These are phyloP conservation scores for Holacanthella duospinosa DNA, from an alignment of 2,888 invertebrate species.

Conservation along the genomic window DNA sequence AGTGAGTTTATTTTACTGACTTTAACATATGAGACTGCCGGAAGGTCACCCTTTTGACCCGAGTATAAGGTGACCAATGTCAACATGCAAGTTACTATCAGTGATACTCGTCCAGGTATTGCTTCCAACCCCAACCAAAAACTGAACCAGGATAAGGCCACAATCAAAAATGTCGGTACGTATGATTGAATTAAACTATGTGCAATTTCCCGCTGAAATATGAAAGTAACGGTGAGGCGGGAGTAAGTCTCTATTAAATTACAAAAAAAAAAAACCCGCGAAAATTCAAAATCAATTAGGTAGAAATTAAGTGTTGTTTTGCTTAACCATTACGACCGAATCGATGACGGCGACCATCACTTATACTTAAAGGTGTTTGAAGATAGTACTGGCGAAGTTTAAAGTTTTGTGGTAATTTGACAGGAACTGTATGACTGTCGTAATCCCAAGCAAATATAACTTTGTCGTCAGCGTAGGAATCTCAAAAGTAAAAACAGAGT, in stretches of 20 bases:
- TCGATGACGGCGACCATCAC: constrained; percentile 11
- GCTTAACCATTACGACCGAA: constrained; percentile 19
- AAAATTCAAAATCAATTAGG: neutral
- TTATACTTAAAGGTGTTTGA: constrained; percentile 3
- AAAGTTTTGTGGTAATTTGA: constrained; percentile 3
- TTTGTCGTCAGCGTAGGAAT: neutral
- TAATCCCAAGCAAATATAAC: constrained; percentile 14
- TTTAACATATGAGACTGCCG: constrained; percentile 77
- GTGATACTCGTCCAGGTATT: constrained; percentile 67
- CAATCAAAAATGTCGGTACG: constrained; percentile 69
- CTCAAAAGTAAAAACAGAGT: constrained; percentile 5
- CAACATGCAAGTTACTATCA: constrained; percentile 72
- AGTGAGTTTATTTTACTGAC: constrained; percentile 42
- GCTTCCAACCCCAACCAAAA: constrained; percentile 77
- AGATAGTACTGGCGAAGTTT: constrained; percentile 23
- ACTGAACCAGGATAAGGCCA: constrained; percentile 76
- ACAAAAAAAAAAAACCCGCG: constrained; percentile 16
- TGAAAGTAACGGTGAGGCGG: constrained; percentile 62
- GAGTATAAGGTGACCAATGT: constrained; percentile 79
- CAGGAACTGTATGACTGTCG: neutral
- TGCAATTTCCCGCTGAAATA: constrained; percentile 71
- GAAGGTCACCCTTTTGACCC: constrained; percentile 66
- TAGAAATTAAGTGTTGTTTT: neutral
- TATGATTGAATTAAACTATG: constrained; percentile 76
- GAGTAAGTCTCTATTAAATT: constrained; percentile 58